phyloP scores from a whole-genome alignment of 1,140 invertebrate genomes.

The Steinernema khuongi region DNA sequence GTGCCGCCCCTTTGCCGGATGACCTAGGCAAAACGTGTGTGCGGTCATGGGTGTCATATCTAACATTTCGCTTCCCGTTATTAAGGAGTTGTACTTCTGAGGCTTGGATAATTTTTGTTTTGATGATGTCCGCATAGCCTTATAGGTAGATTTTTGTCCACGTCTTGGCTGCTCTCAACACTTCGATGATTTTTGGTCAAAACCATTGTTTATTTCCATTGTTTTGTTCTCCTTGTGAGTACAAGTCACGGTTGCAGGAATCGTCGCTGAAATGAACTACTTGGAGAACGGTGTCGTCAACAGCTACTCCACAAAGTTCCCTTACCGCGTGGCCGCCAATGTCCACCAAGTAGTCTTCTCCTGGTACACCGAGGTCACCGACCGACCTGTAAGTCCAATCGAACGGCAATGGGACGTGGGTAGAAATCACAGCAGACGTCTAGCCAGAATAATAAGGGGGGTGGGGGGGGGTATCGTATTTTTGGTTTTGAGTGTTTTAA shows the following conservation, averaged over 20 bases:
- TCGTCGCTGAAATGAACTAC: conserved; percentile 51
- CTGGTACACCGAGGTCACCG: conserved; percentile 39
- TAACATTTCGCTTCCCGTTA: too few species aligned
- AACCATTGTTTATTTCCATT: too few species aligned
- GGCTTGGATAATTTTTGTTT: neutral
- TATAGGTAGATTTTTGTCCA: too few species aligned
- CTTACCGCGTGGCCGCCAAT: conserved; percentile 52
- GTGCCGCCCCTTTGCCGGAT: neutral
- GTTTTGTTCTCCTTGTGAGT: neutral
- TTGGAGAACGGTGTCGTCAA: conserved; percentile 51
- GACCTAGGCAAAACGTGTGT: conserved; percentile 4
- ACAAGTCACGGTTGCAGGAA: conserved; percentile 33
- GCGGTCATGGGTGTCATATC: conserved; percentile 22
- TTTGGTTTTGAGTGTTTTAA: conserved; percentile 2
- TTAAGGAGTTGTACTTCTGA: conserved; percentile 37
- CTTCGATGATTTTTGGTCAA: too few species aligned
- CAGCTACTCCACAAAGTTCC: conserved; percentile 53
- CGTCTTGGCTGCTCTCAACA: too few species aligned
- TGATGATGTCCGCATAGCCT: too few species aligned
- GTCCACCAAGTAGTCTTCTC: conserved; percentile 52
- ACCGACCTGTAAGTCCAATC: conserved; percentile 3
- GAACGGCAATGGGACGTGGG: too few species aligned
- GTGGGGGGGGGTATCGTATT: neutral
- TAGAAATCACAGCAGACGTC: too few species aligned
- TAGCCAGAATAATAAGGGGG: too few species aligned